These are phyloP conservation scores for Acanthaster planci DNA, from an alignment of 35 echinoderm and acorn worm species.

Conservation along the genomic window DNA sequence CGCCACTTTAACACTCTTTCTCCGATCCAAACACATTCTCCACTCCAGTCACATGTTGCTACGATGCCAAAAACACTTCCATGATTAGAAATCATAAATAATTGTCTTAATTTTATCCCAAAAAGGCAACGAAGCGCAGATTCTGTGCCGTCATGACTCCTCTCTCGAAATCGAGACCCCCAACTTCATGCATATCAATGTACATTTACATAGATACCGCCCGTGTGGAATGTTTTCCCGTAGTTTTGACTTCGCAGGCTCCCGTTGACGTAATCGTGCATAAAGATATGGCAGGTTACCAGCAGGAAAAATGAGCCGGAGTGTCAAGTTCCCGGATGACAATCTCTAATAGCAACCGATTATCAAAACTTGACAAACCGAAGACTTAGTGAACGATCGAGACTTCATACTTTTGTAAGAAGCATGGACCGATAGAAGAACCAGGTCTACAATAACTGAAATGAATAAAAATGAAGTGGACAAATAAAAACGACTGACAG, in stretches of 20 bases:
- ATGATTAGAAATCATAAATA: not conserved
- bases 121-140: too few relatives aligned
- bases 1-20: not conserved
- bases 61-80: not conserved
- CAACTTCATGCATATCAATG: too few relatives aligned
- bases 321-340: constrained; percentile 2
- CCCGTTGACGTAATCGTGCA: not conserved
- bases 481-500: too few relatives aligned
- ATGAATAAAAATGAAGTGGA: too few relatives aligned
- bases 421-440: too few relatives aligned
- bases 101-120: too few relatives aligned
- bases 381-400: too few relatives aligned
- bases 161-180: too few relatives aligned
- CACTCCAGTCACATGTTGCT: not conserved
- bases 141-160: too few relatives aligned
- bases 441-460: too few relatives aligned
- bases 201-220: not conserved
- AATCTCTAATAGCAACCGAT: constrained; percentile 24
- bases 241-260: not conserved
- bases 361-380: too few relatives aligned
- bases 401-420: too few relatives aligned
- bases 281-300: not conserved
- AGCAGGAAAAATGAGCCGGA: not conserved
- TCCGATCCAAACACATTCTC: not conserved
- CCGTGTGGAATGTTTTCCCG: constrained; percentile 27